These are phyloP conservation scores for Drepanosiphum platanoidis DNA, from an alignment of 2,888 invertebrate genomes.

Conservation along the genomic window DNA sequence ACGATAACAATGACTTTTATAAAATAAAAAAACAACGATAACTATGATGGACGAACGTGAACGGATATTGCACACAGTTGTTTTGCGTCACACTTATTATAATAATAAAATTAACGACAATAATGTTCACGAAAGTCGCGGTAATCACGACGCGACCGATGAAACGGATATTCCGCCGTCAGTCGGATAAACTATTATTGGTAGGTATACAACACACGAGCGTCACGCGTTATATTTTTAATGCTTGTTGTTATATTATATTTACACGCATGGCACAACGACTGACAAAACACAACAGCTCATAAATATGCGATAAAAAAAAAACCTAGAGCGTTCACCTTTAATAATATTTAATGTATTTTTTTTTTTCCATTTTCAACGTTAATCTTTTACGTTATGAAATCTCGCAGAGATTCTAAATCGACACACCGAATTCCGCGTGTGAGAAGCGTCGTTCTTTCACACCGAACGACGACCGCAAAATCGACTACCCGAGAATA, in stretches of 20 bases:
- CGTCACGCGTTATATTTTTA: slow-evolving; percentile 8
- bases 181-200: slow-evolving; percentile 2
- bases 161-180: background rate
- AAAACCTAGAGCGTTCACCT: background rate
- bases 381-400: background rate
- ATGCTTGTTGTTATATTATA: background rate
- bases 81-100: background rate
- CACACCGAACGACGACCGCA: background rate
- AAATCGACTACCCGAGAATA: background rate
- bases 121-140: background rate
- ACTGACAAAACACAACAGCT: slow-evolving; percentile 20
- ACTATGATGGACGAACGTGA: background rate
- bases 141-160: too few species aligned
- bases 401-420: background rate
- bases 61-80: background rate
- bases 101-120: background rate
- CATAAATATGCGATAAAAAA: background rate
- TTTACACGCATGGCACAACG: background rate
- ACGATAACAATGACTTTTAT: background rate
- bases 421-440: background rate
- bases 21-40: too few species aligned
- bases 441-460: background rate
- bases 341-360: background rate
- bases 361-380: background rate
- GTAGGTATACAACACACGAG: background rate